phyloP scores from a whole-genome alignment of 2,113 vertebrate species.

The Ophthalmolycus amberensis region DNA sequence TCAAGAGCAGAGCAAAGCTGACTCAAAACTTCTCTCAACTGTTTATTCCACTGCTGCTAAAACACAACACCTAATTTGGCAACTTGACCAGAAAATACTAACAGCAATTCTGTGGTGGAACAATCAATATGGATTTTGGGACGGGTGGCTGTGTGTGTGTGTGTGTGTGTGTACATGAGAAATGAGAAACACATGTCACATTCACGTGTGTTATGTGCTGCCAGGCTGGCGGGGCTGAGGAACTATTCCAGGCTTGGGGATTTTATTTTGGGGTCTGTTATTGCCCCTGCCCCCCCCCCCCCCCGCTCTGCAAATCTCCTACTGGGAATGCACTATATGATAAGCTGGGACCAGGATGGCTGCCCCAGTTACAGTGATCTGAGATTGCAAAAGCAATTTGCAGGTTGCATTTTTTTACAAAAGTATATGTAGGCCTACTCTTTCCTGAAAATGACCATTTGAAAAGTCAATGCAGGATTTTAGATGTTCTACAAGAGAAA shows the following conservation, averaged over 20 bases:
- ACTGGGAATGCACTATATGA: too few species aligned
- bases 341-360: too few species aligned
- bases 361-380: too few species aligned
- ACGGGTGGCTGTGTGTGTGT: constrained; percentile 8
- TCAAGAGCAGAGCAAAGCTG: not conserved
- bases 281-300: too few species aligned
- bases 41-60: constrained; percentile 10
- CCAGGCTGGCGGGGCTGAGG: constrained; percentile 54
- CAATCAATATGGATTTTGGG: constrained; percentile 68
- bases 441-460: too few species aligned
- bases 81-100: constrained; percentile 27
- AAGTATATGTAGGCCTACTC: too few species aligned
- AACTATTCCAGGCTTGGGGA: constrained; percentile 69
- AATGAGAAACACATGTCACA: constrained; percentile 67
- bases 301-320: too few species aligned
- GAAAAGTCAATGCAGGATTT: too few species aligned
- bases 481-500: too few species aligned
- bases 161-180: constrained; percentile 23
- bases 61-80: constrained; percentile 9
- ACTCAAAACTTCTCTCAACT: not conserved
- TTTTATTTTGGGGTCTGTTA: constrained; percentile 73
- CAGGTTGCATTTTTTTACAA: too few species aligned
- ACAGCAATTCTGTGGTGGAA: constrained; percentile 42
- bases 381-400: too few species aligned
- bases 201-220: constrained; percentile 71